Base-by-base conservation (phyloP, 2,797 vertebrate genomes). In the Hozukius guyotensis region DNA sequence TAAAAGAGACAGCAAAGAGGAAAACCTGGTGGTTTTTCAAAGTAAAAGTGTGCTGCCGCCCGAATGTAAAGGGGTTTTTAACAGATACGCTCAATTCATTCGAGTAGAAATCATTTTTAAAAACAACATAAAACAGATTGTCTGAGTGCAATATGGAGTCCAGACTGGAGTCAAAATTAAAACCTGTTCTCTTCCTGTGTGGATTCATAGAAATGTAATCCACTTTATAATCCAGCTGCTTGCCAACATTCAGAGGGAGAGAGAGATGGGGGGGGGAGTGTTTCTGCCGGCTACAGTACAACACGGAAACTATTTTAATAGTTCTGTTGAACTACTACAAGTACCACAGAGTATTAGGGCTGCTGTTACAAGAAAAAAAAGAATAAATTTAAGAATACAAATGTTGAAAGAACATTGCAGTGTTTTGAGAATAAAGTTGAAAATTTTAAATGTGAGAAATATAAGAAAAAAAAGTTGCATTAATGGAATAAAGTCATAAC, bases 91-190 rank as follows among this genome's bases (percentile, higher is more conserved):
- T 75, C 46, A 79, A 80, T 24, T 69, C 29, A 78, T 71, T 71
- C 63, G 12, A n/a, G 25, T 32, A 55, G 72, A 74, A 66, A 78
- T 34, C 1, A 36, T 52, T 42, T 71, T 81, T 63, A 72, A 73
- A 81, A 88, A 85, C 72, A 76, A 86, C 61, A 57, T 22, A 69
- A 88, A 88, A 85, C 60, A 92, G 96, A 97, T 96, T 97, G 96
- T 97, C 96, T 94, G 93, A 93, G 93, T 94, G 92, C 95, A 93
- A 94, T 5, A 34, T 71, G 82, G 78, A 77, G 67, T 72, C 75
- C 72, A 52, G 56, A 62, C 66, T 67, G 75, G 71, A 76, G 77
- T 61, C 11, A 25, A 56, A 71, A 61, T 22, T 2, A 78, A 85
- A 84, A 71, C 36, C 5, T n/a, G 62, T 27, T 56, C 31, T 27